Base-by-base conservation (phyloP, 2,797 vertebrate species). In the Cynodonichthys magdalenae region DNA sequence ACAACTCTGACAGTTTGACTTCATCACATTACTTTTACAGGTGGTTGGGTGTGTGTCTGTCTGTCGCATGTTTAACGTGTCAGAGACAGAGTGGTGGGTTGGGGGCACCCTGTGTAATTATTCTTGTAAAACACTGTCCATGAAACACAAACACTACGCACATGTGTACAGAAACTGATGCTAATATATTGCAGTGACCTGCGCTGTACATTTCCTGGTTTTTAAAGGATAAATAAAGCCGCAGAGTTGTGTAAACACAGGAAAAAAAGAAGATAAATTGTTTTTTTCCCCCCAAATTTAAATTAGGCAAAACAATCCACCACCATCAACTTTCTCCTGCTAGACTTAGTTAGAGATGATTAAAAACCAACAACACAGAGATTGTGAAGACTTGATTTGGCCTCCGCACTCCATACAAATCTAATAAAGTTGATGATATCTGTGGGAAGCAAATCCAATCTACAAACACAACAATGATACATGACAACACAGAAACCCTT, bases 61-160 rank as follows among this genome's bases (percentile, higher is more conserved):
- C 84, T 79, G 83, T 24, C 85, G 78, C 56, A 70, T 24, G 80
- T 56, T 75, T 77, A 89, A 85, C 85, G 90, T 90, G 85, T 86
- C 82, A 85, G 88, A 71, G 64, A 65, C 76, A 79, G 81, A 90
- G 71, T 77, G 69, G 82, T 81, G 36, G 11, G 36, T 10, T 9
- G 34, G 36, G 36, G 77, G 82, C 61, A 81, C 81, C 81, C 89
- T 87, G 74, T 91, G 85, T 88, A 93, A 91, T 92, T 92, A 90
- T 88, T 79, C 74, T 63, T 86, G 81, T 82, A 63, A 86, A 92
- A 92, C 72, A 66, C 80, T 71, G 73, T 74, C 83, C 74, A 56
- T 74, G 73, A 86, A 77, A 59, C 50, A 74, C 62, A 83, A 75
- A 83, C 81, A 77, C 66, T 65, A 61, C 68, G 71, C 70, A 84